phyloP scores from a whole-genome alignment of 2,888 invertebrate genomes.

The Melinaea marsaeus region DNA sequence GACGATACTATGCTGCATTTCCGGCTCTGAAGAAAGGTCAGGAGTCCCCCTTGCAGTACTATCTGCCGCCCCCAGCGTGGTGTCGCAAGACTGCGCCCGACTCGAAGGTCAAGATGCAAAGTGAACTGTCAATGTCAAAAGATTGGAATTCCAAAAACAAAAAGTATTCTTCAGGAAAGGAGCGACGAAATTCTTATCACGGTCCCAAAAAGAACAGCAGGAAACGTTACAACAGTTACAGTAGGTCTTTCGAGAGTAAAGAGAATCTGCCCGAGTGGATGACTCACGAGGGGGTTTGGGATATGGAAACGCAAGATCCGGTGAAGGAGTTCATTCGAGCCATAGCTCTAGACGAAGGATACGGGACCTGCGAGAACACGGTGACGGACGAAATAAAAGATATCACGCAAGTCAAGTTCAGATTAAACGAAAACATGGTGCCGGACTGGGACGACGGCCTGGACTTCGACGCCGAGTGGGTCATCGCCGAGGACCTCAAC shows the following conservation, averaged over 20 bases:
- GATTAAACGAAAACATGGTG: constrained; percentile 50
- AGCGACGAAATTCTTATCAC: constrained; percentile 68
- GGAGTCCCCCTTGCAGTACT: constrained; percentile 65
- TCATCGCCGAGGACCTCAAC: constrained; percentile 52
- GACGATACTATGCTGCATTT: constrained; percentile 87
- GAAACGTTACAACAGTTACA: constrained; percentile 64
- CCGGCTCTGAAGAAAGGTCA: constrained; percentile 80
- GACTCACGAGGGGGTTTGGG: constrained; percentile 73
- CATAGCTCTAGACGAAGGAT: constrained; percentile 70
- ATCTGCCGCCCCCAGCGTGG: constrained; percentile 70
- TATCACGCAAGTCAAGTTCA: constrained; percentile 45
- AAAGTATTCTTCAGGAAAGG: constrained; percentile 59
- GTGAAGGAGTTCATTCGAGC: constrained; percentile 71
- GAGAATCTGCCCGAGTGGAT: constrained; percentile 77
- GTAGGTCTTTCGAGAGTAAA: constrained; percentile 65
- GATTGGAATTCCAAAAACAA: constrained; percentile 63
- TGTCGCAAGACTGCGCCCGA: constrained; percentile 55
- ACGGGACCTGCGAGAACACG: constrained; percentile 74
- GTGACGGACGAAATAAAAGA: constrained; percentile 60
- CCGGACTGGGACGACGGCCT: constrained; percentile 64
- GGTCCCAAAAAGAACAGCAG: constrained; percentile 58
- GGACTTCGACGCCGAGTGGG: constrained; percentile 56
- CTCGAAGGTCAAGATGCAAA: constrained; percentile 64
- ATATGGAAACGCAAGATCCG: constrained; percentile 71
- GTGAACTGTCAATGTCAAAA: constrained; percentile 55